A percentile compares a stretch with the other conserved stretches of the same genome.
Evolutionary conservation across 2,888 invertebrate species (phyloP).

Genomic region (Tenthredo mesomela): DNA sequence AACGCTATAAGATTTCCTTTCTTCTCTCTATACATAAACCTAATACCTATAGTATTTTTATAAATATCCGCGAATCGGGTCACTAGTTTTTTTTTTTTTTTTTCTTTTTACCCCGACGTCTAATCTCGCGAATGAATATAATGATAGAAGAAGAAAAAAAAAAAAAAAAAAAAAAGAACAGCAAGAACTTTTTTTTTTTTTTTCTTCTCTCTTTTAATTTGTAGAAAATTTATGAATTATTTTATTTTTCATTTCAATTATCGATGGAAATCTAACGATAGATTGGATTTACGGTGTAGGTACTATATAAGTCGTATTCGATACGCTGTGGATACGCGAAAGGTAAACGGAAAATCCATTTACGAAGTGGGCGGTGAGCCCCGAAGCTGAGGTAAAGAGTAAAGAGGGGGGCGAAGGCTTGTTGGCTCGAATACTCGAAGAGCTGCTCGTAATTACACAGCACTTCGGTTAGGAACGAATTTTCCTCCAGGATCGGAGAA

Average conservation of each 20-base stretch:
- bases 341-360: constrained; percentile 42
- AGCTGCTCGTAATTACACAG: constrained; percentile 48
- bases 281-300: too few species aligned
- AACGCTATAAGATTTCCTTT: not conserved
- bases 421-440: constrained; percentile 38
- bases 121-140: not conserved
- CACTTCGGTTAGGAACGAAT: constrained; percentile 46
- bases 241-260: not conserved
- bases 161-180: not conserved
- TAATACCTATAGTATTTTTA: not conserved
- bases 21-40: not conserved
- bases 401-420: constrained; percentile 21
- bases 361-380: constrained; percentile 32
- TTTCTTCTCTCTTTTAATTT: not conserved
- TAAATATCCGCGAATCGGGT: not conserved
- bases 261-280: not conserved
- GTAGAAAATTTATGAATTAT: not conserved
- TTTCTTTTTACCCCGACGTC: not conserved
- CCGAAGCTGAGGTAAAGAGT: constrained; percentile 1
- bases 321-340: not conserved
- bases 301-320: not conserved
- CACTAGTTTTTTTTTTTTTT: too few species aligned
- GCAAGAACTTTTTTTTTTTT: not conserved
- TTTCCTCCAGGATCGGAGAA: constrained; percentile 8
- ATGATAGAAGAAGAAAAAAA: not conserved